A percentile compares a stretch with the other conserved stretches of the same genome.
These are phyloP conservation scores for Pycnomerus fuliginosus DNA, from an alignment of 2,888 invertebrate species.

Conservation along the genomic window DNA sequence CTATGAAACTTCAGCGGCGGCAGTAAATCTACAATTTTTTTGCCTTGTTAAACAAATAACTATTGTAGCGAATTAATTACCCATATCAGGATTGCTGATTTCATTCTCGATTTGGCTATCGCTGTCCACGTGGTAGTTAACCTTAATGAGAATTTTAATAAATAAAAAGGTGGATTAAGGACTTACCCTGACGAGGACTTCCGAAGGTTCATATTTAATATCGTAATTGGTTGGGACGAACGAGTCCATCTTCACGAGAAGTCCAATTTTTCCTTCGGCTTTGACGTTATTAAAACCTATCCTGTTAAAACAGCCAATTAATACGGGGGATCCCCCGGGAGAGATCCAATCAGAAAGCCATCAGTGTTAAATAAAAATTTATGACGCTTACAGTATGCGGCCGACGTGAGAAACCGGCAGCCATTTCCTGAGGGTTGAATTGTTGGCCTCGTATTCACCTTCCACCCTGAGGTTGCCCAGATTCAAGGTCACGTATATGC, in stretches of 20 bases:
- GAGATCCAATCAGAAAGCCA: not conserved
- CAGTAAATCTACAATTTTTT: too few species aligned
- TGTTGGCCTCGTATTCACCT: conserved; percentile 46
- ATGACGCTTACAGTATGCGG: conserved; percentile 42
- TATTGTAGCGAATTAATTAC: too few species aligned
- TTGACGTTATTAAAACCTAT: conserved; percentile 58
- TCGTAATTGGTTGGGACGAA: conserved; percentile 60
- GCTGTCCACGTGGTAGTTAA: conserved; percentile 37
- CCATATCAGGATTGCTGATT: conserved; percentile 36
- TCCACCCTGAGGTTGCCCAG: conserved; percentile 45
- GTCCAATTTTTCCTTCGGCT: conserved; percentile 59
- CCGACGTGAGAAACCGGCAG: conserved; percentile 47
- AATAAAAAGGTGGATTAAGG: not conserved
- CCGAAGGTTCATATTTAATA: conserved; percentile 57
- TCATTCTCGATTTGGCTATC: conserved; percentile 40
- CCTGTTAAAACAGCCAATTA: conserved; percentile 45
- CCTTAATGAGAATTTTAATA: conserved; percentile 33
- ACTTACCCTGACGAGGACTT: conserved; percentile 58
- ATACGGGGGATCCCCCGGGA: conserved; percentile 7
- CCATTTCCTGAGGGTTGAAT: conserved; percentile 42
- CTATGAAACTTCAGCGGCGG: too few species aligned
- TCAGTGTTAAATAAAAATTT: conserved; percentile 7
- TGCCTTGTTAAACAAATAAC: too few species aligned
- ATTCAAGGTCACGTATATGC: conserved; percentile 41
- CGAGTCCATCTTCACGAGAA: conserved; percentile 59